Conservation (phyloP, 2,797 vertebrate species). For the Phylloscopus collybita region DNA sequence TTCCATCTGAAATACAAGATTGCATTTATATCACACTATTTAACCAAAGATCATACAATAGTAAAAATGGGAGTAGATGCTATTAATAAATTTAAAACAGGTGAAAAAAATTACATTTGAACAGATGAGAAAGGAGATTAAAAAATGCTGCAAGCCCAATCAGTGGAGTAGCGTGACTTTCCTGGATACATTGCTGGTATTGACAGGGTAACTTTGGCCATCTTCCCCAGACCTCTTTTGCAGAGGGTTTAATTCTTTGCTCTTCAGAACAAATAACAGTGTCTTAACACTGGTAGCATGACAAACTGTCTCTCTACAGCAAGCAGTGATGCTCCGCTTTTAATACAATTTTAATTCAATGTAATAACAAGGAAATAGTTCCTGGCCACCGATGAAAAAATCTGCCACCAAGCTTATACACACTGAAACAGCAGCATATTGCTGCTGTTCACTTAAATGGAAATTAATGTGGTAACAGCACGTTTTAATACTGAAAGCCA, state of each 20-base stretch:
- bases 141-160: neutral
- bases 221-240: neutral
- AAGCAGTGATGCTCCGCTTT: neutral
- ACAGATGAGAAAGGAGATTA: neutral
- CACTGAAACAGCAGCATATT: neutral
- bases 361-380: constrained; percentile 7
- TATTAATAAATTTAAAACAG: neutral
- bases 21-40: neutral
- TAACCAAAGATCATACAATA: neutral
- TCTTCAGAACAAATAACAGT: neutral
- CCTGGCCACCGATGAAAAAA: constrained; percentile 6
- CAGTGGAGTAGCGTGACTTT: rapidly evolving
- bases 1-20: neutral
- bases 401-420: neutral
- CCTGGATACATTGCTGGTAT: neutral
- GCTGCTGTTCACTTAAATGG: neutral
- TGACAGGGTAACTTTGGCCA: neutral
- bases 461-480: neutral
- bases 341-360: neutral
- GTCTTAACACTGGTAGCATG: neutral
- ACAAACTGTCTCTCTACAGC: neutral
- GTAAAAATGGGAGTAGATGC: neutral
- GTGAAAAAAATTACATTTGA: neutral
- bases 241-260: neutral
- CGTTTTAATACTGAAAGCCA: neutral